Base-by-base conservation (phyloP, 1,140 invertebrate species). In the Aphis gossypii region DNA sequence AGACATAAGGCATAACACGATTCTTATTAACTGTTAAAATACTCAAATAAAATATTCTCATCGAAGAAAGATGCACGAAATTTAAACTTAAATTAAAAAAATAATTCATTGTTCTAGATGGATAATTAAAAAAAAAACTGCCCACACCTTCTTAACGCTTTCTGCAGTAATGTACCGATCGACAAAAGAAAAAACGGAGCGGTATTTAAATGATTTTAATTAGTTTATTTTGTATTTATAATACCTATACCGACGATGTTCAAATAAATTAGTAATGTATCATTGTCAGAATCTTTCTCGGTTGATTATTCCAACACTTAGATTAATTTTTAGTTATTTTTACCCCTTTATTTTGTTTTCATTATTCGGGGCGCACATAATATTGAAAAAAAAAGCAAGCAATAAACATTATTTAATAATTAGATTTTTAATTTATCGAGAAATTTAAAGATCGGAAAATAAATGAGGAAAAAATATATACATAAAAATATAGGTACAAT, bases 321-420 rank as follows among this genome's bases (percentile, higher is more conserved):
- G 83, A 84, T 84, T 84, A 84, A 84, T 84, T 84, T 84, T 5
- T 14, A 44, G 41, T 84, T 84, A 84, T 84, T 44, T 84, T 41
- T 25, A 23, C 83, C 38, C 38, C 38, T 25, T 41, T 44, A 44
- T 84, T 41, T 41, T 41, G 3, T 30, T 84, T 84, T 84, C 35
- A 23, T 41, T 23, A 41, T 41, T 25, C 38, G 14, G 18, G n/a
- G 60, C 11, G 60, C 60, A n/a, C 3, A 18, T n/a, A 76, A 41
- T 25, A 41, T 84, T 30, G 38, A 44, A 18, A 84, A 84, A 38
- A 38, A 84, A 84, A 84, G 8, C 11, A 44, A 84, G 38, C 83
- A 44, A 84, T 41, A 84, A 41, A 84, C 83, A 84, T 84, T 84
- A 25, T 84, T 84, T 84, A 84, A 84, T 84, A 84, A 84, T 84